Conservation (phyloP, 2,113 vertebrate species). For the Stegastes partitus region DNA sequence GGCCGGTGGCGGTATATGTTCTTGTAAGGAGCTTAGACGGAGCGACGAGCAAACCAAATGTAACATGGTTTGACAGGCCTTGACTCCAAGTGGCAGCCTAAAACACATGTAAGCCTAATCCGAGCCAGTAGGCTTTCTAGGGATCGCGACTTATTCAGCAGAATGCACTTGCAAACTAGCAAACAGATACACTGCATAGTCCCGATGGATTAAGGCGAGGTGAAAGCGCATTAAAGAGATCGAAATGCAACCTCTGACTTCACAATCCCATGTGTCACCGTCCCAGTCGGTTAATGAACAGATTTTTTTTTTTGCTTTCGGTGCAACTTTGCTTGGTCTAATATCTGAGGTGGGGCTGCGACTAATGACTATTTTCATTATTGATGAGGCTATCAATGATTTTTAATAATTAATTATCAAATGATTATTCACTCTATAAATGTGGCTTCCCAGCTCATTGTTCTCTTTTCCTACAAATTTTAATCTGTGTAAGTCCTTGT, state of each 20-base stretch:
- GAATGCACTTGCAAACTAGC: constrained; percentile 25
- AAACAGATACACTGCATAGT: not conserved
- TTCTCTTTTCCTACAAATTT: too few species aligned
- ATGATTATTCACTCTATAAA: not conserved
- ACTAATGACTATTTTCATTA: constrained; percentile 30
- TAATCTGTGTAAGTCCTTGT: too few species aligned
- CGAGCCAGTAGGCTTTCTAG: constrained; percentile 43
- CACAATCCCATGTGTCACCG: not conserved
- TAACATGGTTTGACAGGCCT: constrained; percentile 61
- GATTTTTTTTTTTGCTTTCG: constrained; percentile 17
- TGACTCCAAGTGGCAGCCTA: constrained; percentile 52
- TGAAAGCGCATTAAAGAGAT: constrained; percentile 24
- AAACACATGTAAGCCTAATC: constrained; percentile 64
- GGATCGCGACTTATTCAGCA: constrained; percentile 44
- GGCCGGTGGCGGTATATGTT: constrained; percentile 37
- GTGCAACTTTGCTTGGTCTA: constrained; percentile 4
- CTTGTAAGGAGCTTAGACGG: constrained; percentile 66
- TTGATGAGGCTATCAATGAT: constrained; percentile 23
- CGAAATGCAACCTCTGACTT: constrained; percentile 23
- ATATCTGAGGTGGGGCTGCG: not conserved
- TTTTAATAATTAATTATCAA: not conserved
- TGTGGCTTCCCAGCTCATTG: not conserved
- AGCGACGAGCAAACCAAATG: constrained; percentile 49
- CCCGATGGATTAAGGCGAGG: not conserved
- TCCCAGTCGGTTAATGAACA: not conserved